These are phyloP conservation scores for Gavia stellata DNA, from an alignment of 2,113 vertebrate species.

Conservation along the genomic window DNA sequence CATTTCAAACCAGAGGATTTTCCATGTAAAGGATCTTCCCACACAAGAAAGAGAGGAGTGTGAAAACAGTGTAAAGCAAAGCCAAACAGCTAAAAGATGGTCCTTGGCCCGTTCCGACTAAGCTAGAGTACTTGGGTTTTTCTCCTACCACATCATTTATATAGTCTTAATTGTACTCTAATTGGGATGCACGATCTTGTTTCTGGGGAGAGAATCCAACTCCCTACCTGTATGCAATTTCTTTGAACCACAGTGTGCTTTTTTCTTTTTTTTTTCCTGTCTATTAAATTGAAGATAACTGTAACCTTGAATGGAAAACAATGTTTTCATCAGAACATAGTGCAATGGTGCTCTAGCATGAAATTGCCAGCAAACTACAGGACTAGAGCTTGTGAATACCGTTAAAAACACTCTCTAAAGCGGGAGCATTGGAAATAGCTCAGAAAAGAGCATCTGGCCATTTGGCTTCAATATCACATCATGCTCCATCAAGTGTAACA, in stretches of 20 bases:
- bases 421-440: conserved; percentile 40
- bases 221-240: background rate
- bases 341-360: conserved; percentile 9
- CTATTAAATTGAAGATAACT: background rate
- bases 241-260: background rate
- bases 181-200: background rate
- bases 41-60: background rate
- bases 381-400: background rate
- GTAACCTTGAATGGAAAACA: conserved; percentile 2
- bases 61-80: background rate
- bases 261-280: background rate
- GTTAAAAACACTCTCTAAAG: conserved; percentile 5
- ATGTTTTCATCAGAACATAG: conserved; percentile 3
- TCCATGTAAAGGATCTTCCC: background rate
- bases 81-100: background rate
- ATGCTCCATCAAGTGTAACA: conserved; percentile 28
- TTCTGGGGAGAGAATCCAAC: background rate
- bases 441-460: conserved; percentile 53
- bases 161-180: background rate
- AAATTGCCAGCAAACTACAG: conserved; percentile 13
- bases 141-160: background rate
- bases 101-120: background rate
- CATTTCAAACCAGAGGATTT: background rate
- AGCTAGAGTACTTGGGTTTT: background rate
- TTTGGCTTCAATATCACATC: conserved; percentile 51